These are phyloP conservation scores for Hoplostethus atlanticus DNA, from an alignment of 2,797 vertebrate species.

Conservation along the genomic window DNA sequence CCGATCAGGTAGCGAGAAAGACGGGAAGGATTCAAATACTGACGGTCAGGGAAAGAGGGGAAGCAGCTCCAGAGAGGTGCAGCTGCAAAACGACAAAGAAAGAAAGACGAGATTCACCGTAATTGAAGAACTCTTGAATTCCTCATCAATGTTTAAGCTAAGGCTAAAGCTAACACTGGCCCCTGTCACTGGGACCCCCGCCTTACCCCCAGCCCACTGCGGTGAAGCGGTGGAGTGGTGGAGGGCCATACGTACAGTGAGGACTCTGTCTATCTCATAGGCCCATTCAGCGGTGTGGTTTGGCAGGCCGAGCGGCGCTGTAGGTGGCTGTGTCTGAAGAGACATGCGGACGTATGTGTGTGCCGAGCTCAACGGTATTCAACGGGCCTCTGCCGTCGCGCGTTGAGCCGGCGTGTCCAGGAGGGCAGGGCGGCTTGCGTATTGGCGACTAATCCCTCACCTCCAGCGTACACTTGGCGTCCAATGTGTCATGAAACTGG, in stretches of 20 bases:
- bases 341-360: constrained; percentile 71
- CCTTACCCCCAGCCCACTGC: constrained; percentile 48
- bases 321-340: constrained; percentile 79
- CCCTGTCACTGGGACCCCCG: constrained; percentile 64
- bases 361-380: constrained; percentile 69
- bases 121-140: constrained; percentile 1
- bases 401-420: constrained; percentile 42
- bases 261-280: constrained; percentile 77
- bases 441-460: constrained; percentile 62
- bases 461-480: constrained; percentile 48
- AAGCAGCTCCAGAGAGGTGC: constrained; percentile 27
- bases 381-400: constrained; percentile 50
- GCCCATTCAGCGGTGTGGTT: constrained; percentile 77
- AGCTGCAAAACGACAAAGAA: constrained; percentile 34
- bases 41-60: constrained; percentile 32
- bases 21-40: constrained; percentile 57
- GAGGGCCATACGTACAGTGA: constrained; percentile 69
- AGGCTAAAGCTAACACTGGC: constrained; percentile 66
- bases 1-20: constrained; percentile 51
- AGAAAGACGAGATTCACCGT: constrained; percentile 14
- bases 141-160: constrained; percentile 25
- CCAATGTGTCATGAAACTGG: constrained; percentile 70
- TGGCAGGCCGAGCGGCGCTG: constrained; percentile 73
- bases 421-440: constrained; percentile 39
- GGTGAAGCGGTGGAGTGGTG: constrained; percentile 67